A percentile compares a stretch with the other conserved stretches of the same genome.
These are phyloP conservation scores for Microcebus jonahi DNA, from an alignment of 2,113 vertebrate genomes.

Conservation along the genomic window DNA sequence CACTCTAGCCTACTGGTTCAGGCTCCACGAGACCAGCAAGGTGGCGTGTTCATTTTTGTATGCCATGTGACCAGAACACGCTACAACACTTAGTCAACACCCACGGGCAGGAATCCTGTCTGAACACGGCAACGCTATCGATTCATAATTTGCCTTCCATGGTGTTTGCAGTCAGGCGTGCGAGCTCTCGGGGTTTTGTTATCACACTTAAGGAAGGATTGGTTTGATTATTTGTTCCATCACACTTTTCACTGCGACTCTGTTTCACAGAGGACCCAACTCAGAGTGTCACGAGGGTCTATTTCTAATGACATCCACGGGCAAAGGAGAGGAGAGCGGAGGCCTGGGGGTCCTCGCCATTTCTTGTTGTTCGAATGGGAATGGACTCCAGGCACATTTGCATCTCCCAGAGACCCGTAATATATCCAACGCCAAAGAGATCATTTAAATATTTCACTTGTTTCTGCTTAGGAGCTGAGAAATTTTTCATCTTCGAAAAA, in stretches of 20 bases:
- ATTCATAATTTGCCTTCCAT: rapidly evolving
- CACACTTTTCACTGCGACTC: not conserved
- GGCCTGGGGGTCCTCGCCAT: rapidly evolving
- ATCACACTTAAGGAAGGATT: not conserved
- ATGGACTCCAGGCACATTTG: rapidly evolving
- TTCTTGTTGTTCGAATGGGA: not conserved
- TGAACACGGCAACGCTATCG: rapidly evolving
- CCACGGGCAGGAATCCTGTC: rapidly evolving
- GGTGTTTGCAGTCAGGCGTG: rapidly evolving
- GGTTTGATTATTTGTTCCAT: not conserved
- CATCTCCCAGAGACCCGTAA: rapidly evolving
- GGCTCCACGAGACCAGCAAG: not conserved
- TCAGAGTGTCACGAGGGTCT: not conserved
- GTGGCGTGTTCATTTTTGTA: rapidly evolving
- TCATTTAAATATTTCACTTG: not conserved
- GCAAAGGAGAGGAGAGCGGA: not conserved
- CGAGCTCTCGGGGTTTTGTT: rapidly evolving
- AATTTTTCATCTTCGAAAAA: not conserved
- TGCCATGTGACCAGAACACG: not conserved
- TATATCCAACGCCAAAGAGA: rapidly evolving
- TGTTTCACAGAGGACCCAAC: not conserved
- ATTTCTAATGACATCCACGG: not conserved
- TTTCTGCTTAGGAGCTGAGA: not conserved
- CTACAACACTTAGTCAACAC: rapidly evolving
- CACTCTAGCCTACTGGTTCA: rapidly evolving